Percentiles rank a stretch among this genome's conserved stretches.
phyloP scores from a whole-genome alignment of 2,797 vertebrate species.

The Tapirus indicus region DNA sequence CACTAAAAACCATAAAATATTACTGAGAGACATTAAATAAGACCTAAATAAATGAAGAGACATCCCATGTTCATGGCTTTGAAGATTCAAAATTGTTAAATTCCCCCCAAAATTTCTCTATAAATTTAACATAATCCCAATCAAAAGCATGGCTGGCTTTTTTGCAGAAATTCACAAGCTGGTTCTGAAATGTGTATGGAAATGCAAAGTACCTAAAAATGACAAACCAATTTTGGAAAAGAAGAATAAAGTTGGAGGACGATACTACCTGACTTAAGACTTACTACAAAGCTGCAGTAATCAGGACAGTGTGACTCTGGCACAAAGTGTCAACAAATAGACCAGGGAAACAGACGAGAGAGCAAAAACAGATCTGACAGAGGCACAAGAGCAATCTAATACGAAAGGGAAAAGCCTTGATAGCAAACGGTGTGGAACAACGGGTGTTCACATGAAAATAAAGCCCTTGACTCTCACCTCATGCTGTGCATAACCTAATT shows the following conservation, averaged over 20 bases:
- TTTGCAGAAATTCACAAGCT: not conserved
- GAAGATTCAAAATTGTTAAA: not conserved
- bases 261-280: not conserved
- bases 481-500: not conserved
- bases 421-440: not conserved
- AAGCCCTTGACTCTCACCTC: not conserved
- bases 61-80: not conserved
- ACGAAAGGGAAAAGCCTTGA: fast-evolving
- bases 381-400: not conserved
- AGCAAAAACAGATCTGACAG: fast-evolving
- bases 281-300: not conserved
- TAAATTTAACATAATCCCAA: not conserved
- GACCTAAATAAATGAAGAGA: not conserved
- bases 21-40: not conserved
- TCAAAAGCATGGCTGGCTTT: not conserved
- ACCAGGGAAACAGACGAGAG: fast-evolving
- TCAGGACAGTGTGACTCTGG: fast-evolving
- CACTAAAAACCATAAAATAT: not conserved
- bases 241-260: not conserved
- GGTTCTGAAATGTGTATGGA: not conserved
- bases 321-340: fast-evolving
- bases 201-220: not conserved
- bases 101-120: not conserved
- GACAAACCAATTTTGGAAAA: not conserved
- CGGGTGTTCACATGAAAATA: fast-evolving